Percentiles rank a stretch among this genome's conserved stretches.
phyloP scores from a whole-genome alignment of 2,888 invertebrate genomes.

The Cacoxenus indagator region DNA sequence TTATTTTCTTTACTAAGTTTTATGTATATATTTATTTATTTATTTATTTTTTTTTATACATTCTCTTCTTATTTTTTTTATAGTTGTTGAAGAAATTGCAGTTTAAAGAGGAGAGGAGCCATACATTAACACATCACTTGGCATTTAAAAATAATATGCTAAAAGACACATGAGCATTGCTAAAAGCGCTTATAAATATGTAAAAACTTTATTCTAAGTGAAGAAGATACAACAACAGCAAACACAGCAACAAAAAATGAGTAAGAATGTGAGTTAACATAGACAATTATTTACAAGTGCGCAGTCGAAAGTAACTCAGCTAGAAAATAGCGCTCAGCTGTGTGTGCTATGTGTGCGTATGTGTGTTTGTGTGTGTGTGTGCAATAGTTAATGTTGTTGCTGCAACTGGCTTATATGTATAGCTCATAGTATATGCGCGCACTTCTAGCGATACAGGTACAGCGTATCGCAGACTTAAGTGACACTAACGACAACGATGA shows the following conservation, averaged over 20 bases:
- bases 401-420: neutral
- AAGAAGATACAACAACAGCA: neutral
- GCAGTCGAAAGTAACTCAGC: constrained; percentile 35
- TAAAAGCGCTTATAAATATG: constrained; percentile 21
- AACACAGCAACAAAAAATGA: neutral
- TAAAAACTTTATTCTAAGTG: constrained; percentile 25
- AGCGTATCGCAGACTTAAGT: constrained; percentile 56
- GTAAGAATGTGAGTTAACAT: constrained; percentile 50
- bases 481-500: constrained; percentile 54
- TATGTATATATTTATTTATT: too few relatives aligned
- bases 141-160: constrained; percentile 19
- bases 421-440: neutral
- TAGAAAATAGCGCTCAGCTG: constrained; percentile 18
- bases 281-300: constrained; percentile 63
- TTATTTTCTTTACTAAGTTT: too few relatives aligned
- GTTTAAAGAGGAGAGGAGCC: constrained; percentile 10
- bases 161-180: constrained; percentile 2
- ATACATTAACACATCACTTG: constrained; percentile 20
- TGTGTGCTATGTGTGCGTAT: neutral
- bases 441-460: constrained; percentile 13
- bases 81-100: constrained; percentile 6
- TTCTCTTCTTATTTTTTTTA: neutral
- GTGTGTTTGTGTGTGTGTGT: neutral
- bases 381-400: neutral
- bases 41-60: too few relatives aligned